Evolutionary conservation across 2,888 invertebrate species (phyloP).

Genomic region (Meiosimyza platycephala): DNA sequence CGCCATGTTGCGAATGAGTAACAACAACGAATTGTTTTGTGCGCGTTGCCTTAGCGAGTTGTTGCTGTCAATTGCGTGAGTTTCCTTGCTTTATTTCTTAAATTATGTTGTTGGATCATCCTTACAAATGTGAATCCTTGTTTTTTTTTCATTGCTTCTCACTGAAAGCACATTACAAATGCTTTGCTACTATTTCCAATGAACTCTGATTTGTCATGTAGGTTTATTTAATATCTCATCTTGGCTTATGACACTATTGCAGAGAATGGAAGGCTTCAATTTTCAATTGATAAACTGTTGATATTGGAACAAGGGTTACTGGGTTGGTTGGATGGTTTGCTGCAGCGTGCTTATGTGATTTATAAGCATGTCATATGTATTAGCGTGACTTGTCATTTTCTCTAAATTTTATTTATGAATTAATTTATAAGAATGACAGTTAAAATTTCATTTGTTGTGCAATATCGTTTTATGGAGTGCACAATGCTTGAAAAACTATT

Average conservation of each 20-base stretch:
- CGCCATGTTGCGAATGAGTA: neutral
- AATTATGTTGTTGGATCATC: conserved; percentile 13
- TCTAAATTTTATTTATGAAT: too few species aligned
- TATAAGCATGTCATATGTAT: too few species aligned
- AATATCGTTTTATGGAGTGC: neutral
- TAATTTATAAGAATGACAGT: too few species aligned
- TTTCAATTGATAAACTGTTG: too few species aligned
- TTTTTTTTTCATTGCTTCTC: too few species aligned
- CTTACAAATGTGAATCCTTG: too few species aligned
- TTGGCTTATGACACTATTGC: too few species aligned
- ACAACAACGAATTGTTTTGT: conserved; percentile 17
- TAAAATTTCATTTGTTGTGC: too few species aligned
- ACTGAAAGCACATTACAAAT: neutral
- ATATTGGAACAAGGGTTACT: too few species aligned
- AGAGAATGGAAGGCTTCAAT: too few species aligned
- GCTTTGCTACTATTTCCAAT: conserved; percentile 5
- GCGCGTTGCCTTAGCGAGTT: neutral
- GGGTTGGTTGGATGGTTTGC: conserved; percentile 19
- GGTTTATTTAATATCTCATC: conserved; percentile 18
- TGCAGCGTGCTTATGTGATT: conserved; percentile 42
- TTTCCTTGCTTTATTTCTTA: conserved; percentile 15
- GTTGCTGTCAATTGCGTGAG: conserved; percentile 29
- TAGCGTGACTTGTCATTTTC: too few species aligned
- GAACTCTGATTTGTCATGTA: conserved; percentile 13
- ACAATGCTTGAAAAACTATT: neutral